Conservation (phyloP, 2,888 invertebrate species). For the Eupithecia exiguata region DNA sequence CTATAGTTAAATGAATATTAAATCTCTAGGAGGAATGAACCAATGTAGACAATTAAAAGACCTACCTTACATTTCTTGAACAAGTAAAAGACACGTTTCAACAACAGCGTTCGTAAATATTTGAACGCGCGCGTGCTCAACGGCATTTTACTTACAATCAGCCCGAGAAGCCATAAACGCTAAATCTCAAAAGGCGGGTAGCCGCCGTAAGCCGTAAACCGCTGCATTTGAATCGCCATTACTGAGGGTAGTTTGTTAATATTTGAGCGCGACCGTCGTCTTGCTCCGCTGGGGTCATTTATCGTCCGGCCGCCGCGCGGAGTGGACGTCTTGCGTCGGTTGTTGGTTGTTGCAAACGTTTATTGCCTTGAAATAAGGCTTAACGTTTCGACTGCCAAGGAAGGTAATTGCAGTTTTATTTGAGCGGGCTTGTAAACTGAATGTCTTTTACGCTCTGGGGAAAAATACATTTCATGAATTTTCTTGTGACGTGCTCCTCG, state of each 20-base stretch:
- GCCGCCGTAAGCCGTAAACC: conserved; percentile 60
- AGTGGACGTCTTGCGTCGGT: conserved; percentile 61
- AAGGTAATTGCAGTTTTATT: conserved; percentile 37
- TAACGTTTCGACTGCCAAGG: conserved; percentile 41
- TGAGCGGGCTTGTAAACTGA: conserved; percentile 28
- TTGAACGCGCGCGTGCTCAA: conserved; percentile 30
- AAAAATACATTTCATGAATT: not conserved
- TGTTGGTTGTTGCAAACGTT: conserved; percentile 55
- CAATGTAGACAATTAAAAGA: not conserved
- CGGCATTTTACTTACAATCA: conserved; percentile 45
- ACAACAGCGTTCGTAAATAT: conserved; percentile 22
- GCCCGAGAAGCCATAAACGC: conserved; percentile 42
- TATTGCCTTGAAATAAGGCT: conserved; percentile 53
- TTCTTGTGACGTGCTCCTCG: not conserved
- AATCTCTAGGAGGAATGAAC: not conserved
- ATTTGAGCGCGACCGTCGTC: conserved; percentile 72
- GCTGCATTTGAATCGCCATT: conserved; percentile 66
- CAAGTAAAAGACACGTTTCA: conserved; percentile 20
- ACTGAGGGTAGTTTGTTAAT: conserved; percentile 77
- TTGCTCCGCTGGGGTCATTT: conserved; percentile 64
- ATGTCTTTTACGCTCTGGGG: conserved; percentile 10
- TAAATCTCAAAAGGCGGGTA: conserved; percentile 51
- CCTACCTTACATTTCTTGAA: conserved; percentile 9
- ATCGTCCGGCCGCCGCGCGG: conserved; percentile 59
- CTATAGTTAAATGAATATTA: not conserved